Percentiles rank a stretch among this genome's conserved stretches.
phyloP scores from a whole-genome alignment of 2,113 vertebrate genomes.

The Pseudopodoces humilis region DNA sequence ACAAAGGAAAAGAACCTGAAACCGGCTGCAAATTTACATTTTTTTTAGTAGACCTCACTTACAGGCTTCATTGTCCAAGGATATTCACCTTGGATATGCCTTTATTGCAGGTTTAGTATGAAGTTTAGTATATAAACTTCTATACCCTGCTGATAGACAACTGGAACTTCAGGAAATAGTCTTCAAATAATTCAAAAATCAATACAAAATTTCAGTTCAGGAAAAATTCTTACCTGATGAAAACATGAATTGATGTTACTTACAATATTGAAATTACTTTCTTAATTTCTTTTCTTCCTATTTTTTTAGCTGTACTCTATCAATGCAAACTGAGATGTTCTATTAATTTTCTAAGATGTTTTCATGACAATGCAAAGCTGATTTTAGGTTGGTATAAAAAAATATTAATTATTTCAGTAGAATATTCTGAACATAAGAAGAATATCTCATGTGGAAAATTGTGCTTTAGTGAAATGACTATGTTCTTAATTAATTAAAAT shows the following conservation, averaged over 20 bases:
- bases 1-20: not conserved
- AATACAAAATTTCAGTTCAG: not conserved
- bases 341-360: not conserved
- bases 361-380: not conserved
- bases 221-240: not conserved
- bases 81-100: not conserved
- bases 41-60: not conserved
- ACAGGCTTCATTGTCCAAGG: not conserved
- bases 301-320: not conserved
- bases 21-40: not conserved
- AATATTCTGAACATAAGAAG: not conserved
- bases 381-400: not conserved
- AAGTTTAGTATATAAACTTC: not conserved
- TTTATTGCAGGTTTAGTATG: not conserved
- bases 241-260: not conserved
- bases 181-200: not conserved
- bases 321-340: not conserved
- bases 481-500: not conserved
- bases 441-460: not conserved
- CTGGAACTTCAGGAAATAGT: not conserved
- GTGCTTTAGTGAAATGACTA: not conserved
- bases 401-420: not conserved
- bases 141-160: not conserved
- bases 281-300: accelerated
- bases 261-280: not conserved